Evolutionary conservation across 2,113 vertebrate species (phyloP).

Genomic region (Cavia porcellus): DNA sequence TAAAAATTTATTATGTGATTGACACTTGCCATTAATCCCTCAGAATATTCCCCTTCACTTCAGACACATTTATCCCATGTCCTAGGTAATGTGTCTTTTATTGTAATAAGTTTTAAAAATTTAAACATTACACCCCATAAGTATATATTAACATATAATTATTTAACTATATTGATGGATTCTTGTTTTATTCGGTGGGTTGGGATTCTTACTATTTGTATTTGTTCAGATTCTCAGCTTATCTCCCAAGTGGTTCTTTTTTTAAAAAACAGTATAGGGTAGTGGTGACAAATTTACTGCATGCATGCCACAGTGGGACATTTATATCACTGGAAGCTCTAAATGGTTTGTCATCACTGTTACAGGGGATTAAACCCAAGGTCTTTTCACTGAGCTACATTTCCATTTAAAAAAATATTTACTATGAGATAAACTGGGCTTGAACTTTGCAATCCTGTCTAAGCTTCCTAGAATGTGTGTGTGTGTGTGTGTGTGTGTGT

Average conservation of each 20-base stretch:
- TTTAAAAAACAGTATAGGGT: neutral
- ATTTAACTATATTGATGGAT: neutral
- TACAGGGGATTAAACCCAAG: neutral
- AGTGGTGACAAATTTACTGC: neutral
- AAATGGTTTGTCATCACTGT: neutral
- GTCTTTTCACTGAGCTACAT: neutral
- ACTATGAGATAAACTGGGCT: neutral
- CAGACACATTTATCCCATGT: neutral
- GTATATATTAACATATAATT: neutral
- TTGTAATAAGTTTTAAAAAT: neutral
- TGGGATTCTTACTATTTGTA: neutral
- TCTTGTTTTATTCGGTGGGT: constrained; percentile 11
- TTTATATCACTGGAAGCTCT: neutral
- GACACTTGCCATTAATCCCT: neutral
- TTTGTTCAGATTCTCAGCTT: constrained; percentile 50
- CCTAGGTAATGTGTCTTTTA: neutral
- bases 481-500: too few species aligned
- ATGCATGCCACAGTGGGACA: neutral
- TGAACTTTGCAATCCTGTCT: neutral
- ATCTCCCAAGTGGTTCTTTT: neutral
- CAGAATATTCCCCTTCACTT: neutral
- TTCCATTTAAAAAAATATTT: neutral
- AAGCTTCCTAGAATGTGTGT: neutral
- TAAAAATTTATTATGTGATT: neutral
- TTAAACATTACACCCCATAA: neutral